Evolutionary conservation across 2,888 invertebrate genomes (phyloP).

Genomic region (Himalopsyche kuldschensis): DNA sequence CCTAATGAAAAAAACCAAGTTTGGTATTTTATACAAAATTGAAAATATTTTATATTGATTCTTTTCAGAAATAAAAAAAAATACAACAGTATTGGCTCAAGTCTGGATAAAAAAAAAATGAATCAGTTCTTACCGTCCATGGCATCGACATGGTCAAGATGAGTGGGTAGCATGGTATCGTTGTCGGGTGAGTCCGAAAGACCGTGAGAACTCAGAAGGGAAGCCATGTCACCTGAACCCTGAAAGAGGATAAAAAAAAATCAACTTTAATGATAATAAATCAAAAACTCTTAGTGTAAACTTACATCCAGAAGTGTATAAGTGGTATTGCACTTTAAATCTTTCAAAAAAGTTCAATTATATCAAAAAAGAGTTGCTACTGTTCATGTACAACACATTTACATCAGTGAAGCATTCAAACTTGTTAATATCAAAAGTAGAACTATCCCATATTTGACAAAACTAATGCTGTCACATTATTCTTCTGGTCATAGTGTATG

Average conservation of each 20-base stretch:
- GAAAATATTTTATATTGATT: constrained; percentile 3
- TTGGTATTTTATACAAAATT: neutral
- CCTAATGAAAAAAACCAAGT: neutral
- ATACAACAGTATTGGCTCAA: neutral
- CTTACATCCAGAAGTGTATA: too few species aligned
- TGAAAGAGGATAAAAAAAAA: neutral
- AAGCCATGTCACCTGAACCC: constrained; percentile 60
- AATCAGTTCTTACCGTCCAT: constrained; percentile 68
- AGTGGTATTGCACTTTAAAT: too few species aligned
- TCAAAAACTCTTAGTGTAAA: neutral
- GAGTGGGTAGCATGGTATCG: constrained; percentile 64
- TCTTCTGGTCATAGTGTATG: too few species aligned
- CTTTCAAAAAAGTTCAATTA: too few species aligned
- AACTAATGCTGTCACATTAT: too few species aligned
- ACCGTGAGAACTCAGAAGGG: constrained; percentile 63
- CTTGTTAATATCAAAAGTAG: too few species aligned
- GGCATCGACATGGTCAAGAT: constrained; percentile 71
- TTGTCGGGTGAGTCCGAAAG: constrained; percentile 62
- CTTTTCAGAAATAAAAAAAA: neutral
- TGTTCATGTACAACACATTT: too few species aligned
- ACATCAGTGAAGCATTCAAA: too few species aligned
- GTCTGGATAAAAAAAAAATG: neutral
- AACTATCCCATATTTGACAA: too few species aligned
- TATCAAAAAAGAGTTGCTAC: too few species aligned
- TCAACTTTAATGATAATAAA: neutral